A percentile compares a stretch with the other conserved stretches of the same genome.
Conservation (phyloP, 2,113 vertebrate genomes). For the Oreotrochilus melanogaster region DNA sequence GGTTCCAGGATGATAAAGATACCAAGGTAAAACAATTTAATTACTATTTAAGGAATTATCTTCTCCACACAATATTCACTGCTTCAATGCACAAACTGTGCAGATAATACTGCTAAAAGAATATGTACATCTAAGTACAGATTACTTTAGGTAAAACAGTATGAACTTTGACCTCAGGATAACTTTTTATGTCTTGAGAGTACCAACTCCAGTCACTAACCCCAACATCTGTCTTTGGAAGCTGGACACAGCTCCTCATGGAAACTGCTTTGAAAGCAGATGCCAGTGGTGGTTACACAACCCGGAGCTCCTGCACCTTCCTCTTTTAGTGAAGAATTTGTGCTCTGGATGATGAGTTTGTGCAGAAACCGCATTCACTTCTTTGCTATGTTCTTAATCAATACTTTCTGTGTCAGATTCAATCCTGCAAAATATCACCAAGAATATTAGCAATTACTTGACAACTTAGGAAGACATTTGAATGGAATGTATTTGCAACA, state of each 20-base stretch:
- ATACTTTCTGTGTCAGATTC: neutral
- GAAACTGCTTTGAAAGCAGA: neutral
- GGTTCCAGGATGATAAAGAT: neutral
- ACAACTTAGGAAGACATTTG: neutral
- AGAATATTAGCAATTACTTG: neutral
- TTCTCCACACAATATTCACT: neutral
- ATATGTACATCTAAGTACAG: neutral
- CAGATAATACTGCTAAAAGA: neutral
- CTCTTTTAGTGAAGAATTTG: neutral
- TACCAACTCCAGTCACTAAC: neutral
- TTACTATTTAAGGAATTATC: neutral
- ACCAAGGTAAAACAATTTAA: neutral
- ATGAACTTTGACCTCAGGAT: neutral
- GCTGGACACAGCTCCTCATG: neutral
- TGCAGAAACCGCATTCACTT: neutral
- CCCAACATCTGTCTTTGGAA: neutral
- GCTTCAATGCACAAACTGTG: neutral
- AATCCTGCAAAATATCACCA: neutral
- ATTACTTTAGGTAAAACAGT: neutral
- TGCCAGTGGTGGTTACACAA: rapidly evolving
- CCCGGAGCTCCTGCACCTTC: neutral
- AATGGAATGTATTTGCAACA: neutral
- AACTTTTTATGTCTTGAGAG: neutral
- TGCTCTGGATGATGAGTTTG: neutral
- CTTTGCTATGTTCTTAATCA: neutral